Percentiles rank a stretch among this genome's conserved stretches.
Conservation (phyloP, 2,113 vertebrate species). For the Microtus montanus region DNA sequence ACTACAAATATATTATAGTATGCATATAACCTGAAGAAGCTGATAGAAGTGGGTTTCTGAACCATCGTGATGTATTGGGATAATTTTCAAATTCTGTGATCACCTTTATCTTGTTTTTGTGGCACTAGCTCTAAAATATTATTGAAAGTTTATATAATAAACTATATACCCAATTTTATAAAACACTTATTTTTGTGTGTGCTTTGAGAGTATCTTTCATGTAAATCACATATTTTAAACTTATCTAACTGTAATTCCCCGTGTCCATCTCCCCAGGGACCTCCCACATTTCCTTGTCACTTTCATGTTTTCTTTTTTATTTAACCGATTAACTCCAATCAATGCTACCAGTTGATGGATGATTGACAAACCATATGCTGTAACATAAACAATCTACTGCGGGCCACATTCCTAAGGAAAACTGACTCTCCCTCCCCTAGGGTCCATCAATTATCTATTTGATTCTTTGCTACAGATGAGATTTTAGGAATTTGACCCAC, state of each 20-base stretch:
- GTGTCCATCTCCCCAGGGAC: not conserved
- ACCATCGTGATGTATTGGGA: not conserved
- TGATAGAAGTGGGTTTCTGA: not conserved
- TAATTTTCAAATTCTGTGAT: not conserved
- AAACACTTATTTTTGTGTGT: not conserved
- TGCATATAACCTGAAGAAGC: not conserved
- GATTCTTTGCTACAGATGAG: not conserved
- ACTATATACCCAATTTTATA: not conserved
- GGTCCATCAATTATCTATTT: not conserved
- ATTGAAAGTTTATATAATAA: not conserved
- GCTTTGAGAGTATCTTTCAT: not conserved
- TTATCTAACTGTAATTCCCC: not conserved
- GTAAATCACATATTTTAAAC: not conserved
- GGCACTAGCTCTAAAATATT: not conserved
- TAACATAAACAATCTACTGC: too few species aligned
- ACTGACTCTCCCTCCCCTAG: not conserved
- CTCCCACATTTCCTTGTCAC: not conserved
- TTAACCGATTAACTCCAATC: not conserved
- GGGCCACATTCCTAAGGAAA: not conserved
- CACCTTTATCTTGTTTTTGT: not conserved
- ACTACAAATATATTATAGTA: not conserved
- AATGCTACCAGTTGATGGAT: not conserved
- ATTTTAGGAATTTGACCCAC: not conserved
- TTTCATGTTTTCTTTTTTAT: not conserved
- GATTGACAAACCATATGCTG: not conserved